These are phyloP conservation scores for Paradisaea rubra DNA, from an alignment of 2,113 vertebrate species.

Conservation along the genomic window DNA sequence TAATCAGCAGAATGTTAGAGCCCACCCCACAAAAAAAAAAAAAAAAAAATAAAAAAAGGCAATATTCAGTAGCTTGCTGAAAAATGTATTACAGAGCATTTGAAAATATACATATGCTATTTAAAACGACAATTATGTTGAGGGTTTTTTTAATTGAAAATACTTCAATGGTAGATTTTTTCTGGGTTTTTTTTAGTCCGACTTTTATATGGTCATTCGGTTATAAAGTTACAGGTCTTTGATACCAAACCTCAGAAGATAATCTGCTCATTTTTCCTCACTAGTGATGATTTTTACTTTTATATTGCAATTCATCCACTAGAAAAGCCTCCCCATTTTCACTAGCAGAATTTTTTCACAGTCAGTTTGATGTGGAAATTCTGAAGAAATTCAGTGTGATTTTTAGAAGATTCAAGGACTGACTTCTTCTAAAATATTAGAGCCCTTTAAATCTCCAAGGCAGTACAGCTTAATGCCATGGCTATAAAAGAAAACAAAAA, in stretches of 20 bases:
- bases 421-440: neutral
- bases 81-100: neutral
- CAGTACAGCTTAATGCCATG: neutral
- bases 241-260: neutral
- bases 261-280: neutral
- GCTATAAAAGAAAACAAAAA: neutral
- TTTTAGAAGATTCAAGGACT: neutral
- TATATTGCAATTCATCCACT: neutral
- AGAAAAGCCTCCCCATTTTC: neutral
- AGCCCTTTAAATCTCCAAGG: neutral
- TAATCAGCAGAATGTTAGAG: neutral
- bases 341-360: neutral
- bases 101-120: neutral
- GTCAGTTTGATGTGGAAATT: neutral
- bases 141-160: neutral
- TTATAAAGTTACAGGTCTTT: neutral
- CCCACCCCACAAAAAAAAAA: rapidly evolving
- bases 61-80: neutral
- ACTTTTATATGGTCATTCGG: neutral
- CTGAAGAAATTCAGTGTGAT: neutral
- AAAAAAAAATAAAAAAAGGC: too few species aligned
- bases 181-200: rapidly evolving
- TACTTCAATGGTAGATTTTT: neutral
- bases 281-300: neutral
- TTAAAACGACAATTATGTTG: neutral